Evolutionary conservation across 2,888 invertebrate genomes (phyloP), one percentile per base, ranked within the genome.

Genomic region (Leptopilina syphax): DNA sequence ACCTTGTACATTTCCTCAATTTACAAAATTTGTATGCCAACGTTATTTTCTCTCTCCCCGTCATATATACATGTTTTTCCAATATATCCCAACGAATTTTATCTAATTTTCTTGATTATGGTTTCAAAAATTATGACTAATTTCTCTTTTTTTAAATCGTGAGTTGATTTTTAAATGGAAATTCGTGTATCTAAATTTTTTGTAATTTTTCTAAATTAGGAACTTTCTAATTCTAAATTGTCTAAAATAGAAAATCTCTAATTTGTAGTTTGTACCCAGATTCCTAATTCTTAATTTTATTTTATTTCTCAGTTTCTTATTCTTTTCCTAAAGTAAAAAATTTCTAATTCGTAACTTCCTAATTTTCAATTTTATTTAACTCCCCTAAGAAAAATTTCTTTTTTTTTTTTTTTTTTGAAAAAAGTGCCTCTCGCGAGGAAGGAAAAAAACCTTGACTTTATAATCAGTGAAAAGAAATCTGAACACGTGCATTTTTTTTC

Each of bases 21-120:
- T 73, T 34, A 57, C 54, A 10, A 73, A 57, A 73, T 73, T 70
- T 54, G 54, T 70, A 70, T 70, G 54, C 50, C 50, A 70, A 54
- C 3, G 13, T 27, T 70, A 12, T 70, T 47, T 70, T 54, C 27
- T 54, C 54, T n/a, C 63, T 24, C 60, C 60, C 12, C 50, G 10
- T 1, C 50, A 47, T 47, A 47, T 24, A 63, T 63, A 24, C n/a
- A 27, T 44, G 44, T 44, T 44, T 44, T 70, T 27, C 13, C 13
- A 5, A 12, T 50, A 68, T 24, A 44, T 8, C 44, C 12, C 12
- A 12, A 68, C 24, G 63, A 68, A 68, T 24, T 68, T 4, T 18
- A 50, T 10, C 47, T 50, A 50, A 41, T 41, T 67, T 50, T 41
- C 7, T n/a, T 66, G 66, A 66, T 13, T 66, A 34, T 68, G 7